phyloP scores from a whole-genome alignment of 2,113 vertebrate species.

The Hippocampus abdominalis region DNA sequence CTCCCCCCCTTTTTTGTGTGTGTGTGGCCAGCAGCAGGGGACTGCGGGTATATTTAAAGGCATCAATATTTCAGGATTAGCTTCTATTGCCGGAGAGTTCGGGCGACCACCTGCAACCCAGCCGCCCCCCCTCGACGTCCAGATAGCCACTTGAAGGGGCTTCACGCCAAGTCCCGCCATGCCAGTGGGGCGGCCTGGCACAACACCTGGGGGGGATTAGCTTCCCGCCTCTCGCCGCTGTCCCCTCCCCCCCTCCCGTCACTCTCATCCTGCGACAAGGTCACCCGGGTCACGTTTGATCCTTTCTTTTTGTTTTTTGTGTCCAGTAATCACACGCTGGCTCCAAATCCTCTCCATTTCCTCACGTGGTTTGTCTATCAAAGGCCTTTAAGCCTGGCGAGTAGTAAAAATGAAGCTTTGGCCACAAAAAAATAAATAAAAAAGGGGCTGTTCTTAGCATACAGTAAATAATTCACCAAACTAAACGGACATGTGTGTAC shows the following conservation, averaged over 20 bases:
- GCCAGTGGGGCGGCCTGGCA: conserved; percentile 56
- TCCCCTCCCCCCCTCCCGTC: not conserved
- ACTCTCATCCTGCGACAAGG: conserved; percentile 30
- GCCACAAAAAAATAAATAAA: not conserved
- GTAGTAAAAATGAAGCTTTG: not conserved
- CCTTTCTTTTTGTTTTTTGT: conserved; percentile 60
- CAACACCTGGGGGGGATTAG: conserved; percentile 70
- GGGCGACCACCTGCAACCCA: conserved; percentile 62
- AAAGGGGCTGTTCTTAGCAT: not conserved
- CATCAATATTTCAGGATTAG: conserved; percentile 74
- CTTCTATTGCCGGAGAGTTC: conserved; percentile 34
- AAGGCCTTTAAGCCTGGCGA: conserved; percentile 9
- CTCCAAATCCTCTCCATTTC: conserved; percentile 64
- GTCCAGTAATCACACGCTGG: conserved; percentile 55
- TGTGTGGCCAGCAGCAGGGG: conserved; percentile 48
- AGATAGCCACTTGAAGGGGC: conserved; percentile 52
- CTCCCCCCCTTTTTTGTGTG: conserved; percentile 30
- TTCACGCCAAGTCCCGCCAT: conserved; percentile 47
- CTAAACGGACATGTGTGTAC: not conserved
- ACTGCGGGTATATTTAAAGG: conserved; percentile 22
- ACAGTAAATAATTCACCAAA: not conserved
- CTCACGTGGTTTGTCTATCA: conserved; percentile 58
- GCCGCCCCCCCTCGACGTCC: conserved; percentile 35
- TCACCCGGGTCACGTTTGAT: conserved; percentile 60
- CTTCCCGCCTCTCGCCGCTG: conserved; percentile 54